These are phyloP conservation scores for Propithecus deckenii DNA, from an alignment of 2,797 vertebrate species.

Conservation along the genomic window DNA sequence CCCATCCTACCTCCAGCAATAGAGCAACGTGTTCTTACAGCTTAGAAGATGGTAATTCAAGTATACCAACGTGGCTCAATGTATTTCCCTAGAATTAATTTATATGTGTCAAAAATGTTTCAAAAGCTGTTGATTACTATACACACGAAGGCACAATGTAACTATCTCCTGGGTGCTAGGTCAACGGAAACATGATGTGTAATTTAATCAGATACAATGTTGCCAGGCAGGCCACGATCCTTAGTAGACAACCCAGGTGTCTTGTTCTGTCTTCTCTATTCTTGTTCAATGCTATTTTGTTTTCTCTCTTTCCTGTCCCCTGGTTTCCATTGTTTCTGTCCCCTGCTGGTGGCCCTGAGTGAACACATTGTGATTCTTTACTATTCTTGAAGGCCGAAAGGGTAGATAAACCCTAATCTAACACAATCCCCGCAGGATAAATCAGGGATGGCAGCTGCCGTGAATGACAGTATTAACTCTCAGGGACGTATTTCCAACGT, in stretches of 20 bases:
- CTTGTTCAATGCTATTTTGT: background rate
- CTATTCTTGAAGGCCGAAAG: background rate
- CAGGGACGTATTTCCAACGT: background rate
- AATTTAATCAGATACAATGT: background rate
- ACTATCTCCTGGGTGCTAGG: background rate
- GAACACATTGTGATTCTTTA: background rate
- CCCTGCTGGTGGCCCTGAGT: background rate
- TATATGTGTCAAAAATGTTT: background rate
- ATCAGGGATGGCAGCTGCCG: no score
- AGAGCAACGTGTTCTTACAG: background rate
- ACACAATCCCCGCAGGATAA: background rate
- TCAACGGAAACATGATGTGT: fast-evolving
- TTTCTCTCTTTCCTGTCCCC: background rate
- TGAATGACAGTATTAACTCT: background rate
- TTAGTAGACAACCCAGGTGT: fast-evolving
- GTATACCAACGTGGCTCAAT: background rate
- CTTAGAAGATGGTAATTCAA: background rate
- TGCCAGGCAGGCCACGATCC: no score
- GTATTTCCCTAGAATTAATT: background rate
- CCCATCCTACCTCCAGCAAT: background rate
- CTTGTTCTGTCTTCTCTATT: background rate
- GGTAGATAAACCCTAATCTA: background rate
- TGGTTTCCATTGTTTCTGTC: background rate
- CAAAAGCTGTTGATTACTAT: background rate
- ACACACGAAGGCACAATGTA: fast-evolving